Conservation (phyloP, 2,888 invertebrate species). For the Melieria omissa region DNA sequence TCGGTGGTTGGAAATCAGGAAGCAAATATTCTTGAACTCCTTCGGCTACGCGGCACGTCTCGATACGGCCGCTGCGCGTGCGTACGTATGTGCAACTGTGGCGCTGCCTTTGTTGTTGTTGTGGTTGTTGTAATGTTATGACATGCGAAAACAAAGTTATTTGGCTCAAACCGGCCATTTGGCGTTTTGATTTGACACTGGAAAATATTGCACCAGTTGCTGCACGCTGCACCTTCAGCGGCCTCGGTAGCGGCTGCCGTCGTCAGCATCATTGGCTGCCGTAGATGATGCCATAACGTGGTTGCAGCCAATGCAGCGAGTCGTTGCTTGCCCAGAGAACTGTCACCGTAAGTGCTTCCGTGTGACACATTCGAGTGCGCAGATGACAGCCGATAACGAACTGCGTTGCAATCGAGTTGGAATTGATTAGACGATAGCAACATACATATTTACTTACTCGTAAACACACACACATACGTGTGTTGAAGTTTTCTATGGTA, state of each 20-base stretch:
- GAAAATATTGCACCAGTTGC: conserved; percentile 35
- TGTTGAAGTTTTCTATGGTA: no score
- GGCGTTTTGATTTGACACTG: conserved; percentile 38
- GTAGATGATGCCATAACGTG: conserved; percentile 20
- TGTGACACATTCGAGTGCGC: conserved; percentile 44
- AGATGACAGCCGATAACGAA: conserved; percentile 42
- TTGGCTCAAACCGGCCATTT: conserved; percentile 42
- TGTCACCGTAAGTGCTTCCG: conserved; percentile 45
- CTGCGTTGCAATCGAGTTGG: background rate
- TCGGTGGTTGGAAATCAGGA: conserved; percentile 24
- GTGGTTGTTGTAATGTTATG: conserved; percentile 34
- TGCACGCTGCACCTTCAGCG: background rate
- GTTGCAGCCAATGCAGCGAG: background rate
- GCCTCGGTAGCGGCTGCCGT: conserved; percentile 14
- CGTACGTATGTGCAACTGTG: conserved; percentile 22
- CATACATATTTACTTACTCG: background rate
- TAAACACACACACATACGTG: no score
- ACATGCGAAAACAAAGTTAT: conserved; percentile 48
- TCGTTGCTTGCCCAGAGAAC: conserved; percentile 9
- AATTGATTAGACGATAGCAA: conserved; percentile 41
- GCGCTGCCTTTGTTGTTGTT: conserved; percentile 1
- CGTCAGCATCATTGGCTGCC: background rate
- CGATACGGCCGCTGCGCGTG: conserved; percentile 1
- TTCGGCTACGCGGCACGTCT: conserved; percentile 13
- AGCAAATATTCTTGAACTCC: conserved; percentile 41